A percentile compares a stretch with the other conserved stretches of the same genome.
phyloP scores from a whole-genome alignment of 1,140 invertebrate genomes.

The Zaprionus davidi region DNA sequence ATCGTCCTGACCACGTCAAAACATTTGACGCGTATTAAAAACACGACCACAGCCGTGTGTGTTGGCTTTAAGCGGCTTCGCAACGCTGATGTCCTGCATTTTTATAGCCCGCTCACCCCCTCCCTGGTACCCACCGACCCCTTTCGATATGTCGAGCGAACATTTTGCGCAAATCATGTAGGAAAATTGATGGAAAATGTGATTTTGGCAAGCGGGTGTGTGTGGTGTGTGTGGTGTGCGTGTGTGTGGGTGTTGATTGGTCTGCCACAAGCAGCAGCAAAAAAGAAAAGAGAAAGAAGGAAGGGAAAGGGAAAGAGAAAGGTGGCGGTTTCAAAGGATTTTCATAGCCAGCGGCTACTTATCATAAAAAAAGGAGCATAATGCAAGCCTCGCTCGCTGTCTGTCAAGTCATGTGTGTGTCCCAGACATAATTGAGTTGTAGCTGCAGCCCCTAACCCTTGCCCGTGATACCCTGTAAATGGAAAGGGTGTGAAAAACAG shows the following conservation, averaged over 20 bases:
- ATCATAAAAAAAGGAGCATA: conserved; percentile 76
- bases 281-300: background rate
- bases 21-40: conserved; percentile 79
- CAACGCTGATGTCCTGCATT: conserved; percentile 39
- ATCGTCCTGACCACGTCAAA: conserved; percentile 68
- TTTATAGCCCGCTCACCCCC: conserved; percentile 32
- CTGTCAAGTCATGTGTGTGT: conserved; percentile 76
- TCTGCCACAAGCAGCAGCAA: conserved; percentile 48
- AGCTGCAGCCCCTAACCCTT: conserved; percentile 40
- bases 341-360: conserved; percentile 79
- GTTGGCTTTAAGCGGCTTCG: conserved; percentile 74
- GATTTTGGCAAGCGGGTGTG: conserved; percentile 53
- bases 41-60: conserved; percentile 56
- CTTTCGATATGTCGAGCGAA: conserved; percentile 39
- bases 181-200: conserved; percentile 78
- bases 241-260: conserved; percentile 67
- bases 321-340: conserved; percentile 69
- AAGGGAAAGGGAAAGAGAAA: conserved; percentile 17
- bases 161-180: conserved; percentile 81
- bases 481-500: background rate
- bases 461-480: conserved; percentile 5
- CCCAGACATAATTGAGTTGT: conserved; percentile 80
- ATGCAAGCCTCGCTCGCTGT: conserved; percentile 61
- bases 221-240: background rate
- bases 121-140: background rate